phyloP scores from a whole-genome alignment of 2,113 vertebrate species.

The Xenopus laevis region DNA sequence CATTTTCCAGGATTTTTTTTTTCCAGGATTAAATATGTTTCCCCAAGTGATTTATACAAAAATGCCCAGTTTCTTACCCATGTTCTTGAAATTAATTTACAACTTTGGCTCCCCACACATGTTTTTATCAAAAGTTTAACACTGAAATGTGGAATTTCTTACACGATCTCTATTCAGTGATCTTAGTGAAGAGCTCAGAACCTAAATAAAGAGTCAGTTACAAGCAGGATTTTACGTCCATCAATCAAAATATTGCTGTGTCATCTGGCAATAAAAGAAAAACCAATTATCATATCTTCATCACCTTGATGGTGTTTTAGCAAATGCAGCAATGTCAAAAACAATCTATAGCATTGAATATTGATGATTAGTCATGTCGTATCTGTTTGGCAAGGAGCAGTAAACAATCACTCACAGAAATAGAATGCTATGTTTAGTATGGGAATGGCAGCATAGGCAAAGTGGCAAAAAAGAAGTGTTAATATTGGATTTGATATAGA shows the following conservation, averaged over 20 bases:
- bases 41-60: too few species aligned
- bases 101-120: background rate
- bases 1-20: too few species aligned
- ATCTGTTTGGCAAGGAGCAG: too few species aligned
- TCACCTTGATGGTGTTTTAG: constrained; percentile 21
- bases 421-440: background rate
- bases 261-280: constrained; percentile 22
- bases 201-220: constrained; percentile 22
- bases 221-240: constrained; percentile 31
- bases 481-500: too few species aligned
- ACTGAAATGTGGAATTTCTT: background rate
- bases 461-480: too few species aligned
- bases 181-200: constrained; percentile 17
- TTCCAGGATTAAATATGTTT: too few species aligned
- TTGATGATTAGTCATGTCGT: constrained; percentile 28
- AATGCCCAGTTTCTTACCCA: too few species aligned
- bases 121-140: background rate
- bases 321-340: constrained; percentile 19
- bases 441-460: background rate
- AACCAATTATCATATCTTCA: constrained; percentile 27
- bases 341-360: constrained; percentile 32
- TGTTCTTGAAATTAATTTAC: too few species aligned
- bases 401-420: too few species aligned
- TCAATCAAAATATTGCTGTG: constrained; percentile 45
- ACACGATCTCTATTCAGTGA: constrained; percentile 16